A percentile compares a stretch with the other conserved stretches of the same genome.
Conservation (phyloP, 2,113 vertebrate genomes). For the Catagonus wagneri region DNA sequence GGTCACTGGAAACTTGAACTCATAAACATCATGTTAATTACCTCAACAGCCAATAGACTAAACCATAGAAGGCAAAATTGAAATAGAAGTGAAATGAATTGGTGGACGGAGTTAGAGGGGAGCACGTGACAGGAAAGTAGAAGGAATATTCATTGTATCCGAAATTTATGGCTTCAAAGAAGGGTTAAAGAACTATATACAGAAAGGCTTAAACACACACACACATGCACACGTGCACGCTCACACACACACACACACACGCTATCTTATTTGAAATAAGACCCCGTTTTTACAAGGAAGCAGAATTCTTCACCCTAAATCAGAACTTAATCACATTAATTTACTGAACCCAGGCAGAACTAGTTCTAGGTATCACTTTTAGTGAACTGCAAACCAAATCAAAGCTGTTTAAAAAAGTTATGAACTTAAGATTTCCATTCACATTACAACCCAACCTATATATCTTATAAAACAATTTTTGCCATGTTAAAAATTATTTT, state of each 20-base stretch:
- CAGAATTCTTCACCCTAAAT: slow-evolving; percentile 58
- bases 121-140: neutral
- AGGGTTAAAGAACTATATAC: neutral
- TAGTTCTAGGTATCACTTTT: slow-evolving; percentile 44
- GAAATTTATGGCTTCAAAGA: neutral
- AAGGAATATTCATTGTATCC: neutral
- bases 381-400: slow-evolving; percentile 47
- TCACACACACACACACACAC: neutral
- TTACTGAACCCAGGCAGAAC: slow-evolving; percentile 53
- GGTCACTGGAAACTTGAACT: neutral
- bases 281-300: slow-evolving; percentile 46
- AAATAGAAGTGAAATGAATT: neutral
- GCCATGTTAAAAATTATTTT: slow-evolving; percentile 26
- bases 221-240: too few species aligned
- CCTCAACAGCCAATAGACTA: neutral
- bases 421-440: slow-evolving; percentile 8
- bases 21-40: neutral
- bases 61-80: neutral
- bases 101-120: neutral
- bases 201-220: neutral
- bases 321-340: slow-evolving; percentile 61
- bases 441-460: slow-evolving; percentile 5
- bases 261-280: slow-evolving; percentile 51
- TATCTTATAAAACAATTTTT: slow-evolving; percentile 40
- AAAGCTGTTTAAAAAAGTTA: slow-evolving; percentile 30